phyloP scores from a whole-genome alignment of 2,888 invertebrate genomes.

The Epirrhoe tristata region DNA sequence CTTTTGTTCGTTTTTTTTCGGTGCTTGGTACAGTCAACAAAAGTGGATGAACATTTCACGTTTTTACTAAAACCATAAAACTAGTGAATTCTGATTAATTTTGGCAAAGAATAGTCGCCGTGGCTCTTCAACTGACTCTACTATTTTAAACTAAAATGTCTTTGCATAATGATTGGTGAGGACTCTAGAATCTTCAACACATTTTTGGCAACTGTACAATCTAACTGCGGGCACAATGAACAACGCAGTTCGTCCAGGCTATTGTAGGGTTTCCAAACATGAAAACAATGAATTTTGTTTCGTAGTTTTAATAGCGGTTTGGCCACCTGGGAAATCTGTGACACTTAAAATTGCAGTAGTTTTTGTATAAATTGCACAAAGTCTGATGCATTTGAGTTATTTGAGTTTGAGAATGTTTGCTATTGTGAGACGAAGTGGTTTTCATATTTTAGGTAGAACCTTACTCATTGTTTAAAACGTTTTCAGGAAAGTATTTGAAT shows the following conservation, averaged over 20 bases:
- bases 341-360: conserved; percentile 43
- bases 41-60: too few relatives aligned
- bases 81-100: too few relatives aligned
- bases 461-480: conserved; percentile 9
- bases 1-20: too few relatives aligned
- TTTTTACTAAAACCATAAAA: too few relatives aligned
- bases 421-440: conserved; percentile 4
- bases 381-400: conserved; percentile 33
- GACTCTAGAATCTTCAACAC: too few relatives aligned
- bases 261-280: conserved; percentile 25
- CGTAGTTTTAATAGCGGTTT: conserved; percentile 40
- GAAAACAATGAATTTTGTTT: conserved; percentile 43
- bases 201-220: not conserved
- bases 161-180: too few relatives aligned
- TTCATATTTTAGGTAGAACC: not conserved
- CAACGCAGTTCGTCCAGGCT: conserved; percentile 23
- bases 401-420: conserved; percentile 9
- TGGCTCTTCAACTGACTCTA: too few relatives aligned
- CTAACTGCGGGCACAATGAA: conserved; percentile 20
- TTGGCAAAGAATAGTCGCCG: too few relatives aligned
- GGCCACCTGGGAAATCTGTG: conserved; percentile 42
- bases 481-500: not conserved
- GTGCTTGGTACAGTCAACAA: too few relatives aligned
- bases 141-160: too few relatives aligned
- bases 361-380: conserved; percentile 41